phyloP scores from a whole-genome alignment of 64 coral and sea anemone genomes.

The Pocillopora damicornis region DNA sequence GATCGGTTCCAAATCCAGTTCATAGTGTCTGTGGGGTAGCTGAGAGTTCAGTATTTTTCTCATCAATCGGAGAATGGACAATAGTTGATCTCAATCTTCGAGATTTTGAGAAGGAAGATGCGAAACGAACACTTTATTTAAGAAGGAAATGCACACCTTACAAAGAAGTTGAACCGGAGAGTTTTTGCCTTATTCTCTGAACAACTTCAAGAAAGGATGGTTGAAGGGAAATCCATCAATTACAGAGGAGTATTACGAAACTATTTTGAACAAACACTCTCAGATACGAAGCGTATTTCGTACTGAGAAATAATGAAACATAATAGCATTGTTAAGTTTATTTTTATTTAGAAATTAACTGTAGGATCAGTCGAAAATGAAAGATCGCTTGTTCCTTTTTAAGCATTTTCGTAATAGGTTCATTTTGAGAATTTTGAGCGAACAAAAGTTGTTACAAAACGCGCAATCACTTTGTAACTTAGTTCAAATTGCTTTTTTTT shows the following conservation, averaged over 20 bases:
- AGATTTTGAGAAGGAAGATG: slow-evolving; percentile 26
- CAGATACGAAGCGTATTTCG: background rate
- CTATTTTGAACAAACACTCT: too few relatives aligned
- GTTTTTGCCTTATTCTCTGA: background rate
- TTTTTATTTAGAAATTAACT: background rate
- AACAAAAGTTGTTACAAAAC: too few relatives aligned
- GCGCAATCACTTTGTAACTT: too few relatives aligned
- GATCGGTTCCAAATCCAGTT: background rate
- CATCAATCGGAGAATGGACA: slow-evolving; percentile 35
- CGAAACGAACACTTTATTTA: slow-evolving; percentile 17
- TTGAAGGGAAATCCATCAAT: too few relatives aligned
- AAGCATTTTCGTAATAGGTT: background rate
- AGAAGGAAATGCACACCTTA: slow-evolving; percentile 18
- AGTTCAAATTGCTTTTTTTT: too few relatives aligned
- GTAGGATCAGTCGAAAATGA: background rate
- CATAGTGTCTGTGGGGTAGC: background rate
- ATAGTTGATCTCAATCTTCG: slow-evolving; percentile 15
- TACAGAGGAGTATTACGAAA: too few relatives aligned
- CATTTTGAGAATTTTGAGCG: too few relatives aligned
- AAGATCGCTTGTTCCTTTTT: background rate
- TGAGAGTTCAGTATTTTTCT: slow-evolving; percentile 16
- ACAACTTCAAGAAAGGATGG: too few relatives aligned
- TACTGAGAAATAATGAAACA: too few relatives aligned
- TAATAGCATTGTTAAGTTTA: background rate
- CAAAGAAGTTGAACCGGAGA: slow-evolving; percentile 29